Evolutionary conservation across 2,888 invertebrate species (phyloP).

Genomic region (Portevinia maculata): DNA sequence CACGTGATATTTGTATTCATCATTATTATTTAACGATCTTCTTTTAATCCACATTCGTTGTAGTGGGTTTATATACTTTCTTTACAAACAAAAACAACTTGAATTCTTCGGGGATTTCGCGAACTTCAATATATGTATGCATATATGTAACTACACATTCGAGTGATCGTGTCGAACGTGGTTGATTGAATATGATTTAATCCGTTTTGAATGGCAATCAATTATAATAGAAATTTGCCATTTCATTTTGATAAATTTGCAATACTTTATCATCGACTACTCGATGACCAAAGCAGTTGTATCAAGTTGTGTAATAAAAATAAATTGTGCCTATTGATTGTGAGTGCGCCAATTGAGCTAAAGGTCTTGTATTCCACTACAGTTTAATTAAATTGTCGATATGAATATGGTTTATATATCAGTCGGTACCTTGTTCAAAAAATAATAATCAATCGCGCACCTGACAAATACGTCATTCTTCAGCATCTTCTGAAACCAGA

Average conservation of each 20-base stretch:
- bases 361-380: slow-evolving; percentile 40
- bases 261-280: slow-evolving; percentile 20
- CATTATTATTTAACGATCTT: slow-evolving; percentile 61
- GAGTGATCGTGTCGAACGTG: slow-evolving; percentile 39
- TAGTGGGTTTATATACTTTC: slow-evolving; percentile 32
- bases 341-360: slow-evolving; percentile 52
- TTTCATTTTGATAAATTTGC: slow-evolving; percentile 51
- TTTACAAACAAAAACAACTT: slow-evolving; percentile 26
- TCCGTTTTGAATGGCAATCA: slow-evolving; percentile 63
- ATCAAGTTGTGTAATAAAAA: slow-evolving; percentile 60
- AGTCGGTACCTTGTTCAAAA: not conserved
- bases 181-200: slow-evolving; percentile 46
- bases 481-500: not conserved
- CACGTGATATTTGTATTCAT: slow-evolving; percentile 50
- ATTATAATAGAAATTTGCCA: slow-evolving; percentile 58
- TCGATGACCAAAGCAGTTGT: not conserved
- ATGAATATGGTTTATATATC: not conserved
- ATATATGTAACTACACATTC: slow-evolving; percentile 2
- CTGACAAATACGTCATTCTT: slow-evolving; percentile 33
- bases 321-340: slow-evolving; percentile 62
- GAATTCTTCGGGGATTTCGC: slow-evolving; percentile 33
- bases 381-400: slow-evolving; percentile 38
- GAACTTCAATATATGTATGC: no score
- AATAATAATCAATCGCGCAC: slow-evolving; percentile 26
- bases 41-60: slow-evolving; percentile 52